Base-by-base conservation (phyloP, 2,113 vertebrate genomes). In the Coracopsis vasa region DNA sequence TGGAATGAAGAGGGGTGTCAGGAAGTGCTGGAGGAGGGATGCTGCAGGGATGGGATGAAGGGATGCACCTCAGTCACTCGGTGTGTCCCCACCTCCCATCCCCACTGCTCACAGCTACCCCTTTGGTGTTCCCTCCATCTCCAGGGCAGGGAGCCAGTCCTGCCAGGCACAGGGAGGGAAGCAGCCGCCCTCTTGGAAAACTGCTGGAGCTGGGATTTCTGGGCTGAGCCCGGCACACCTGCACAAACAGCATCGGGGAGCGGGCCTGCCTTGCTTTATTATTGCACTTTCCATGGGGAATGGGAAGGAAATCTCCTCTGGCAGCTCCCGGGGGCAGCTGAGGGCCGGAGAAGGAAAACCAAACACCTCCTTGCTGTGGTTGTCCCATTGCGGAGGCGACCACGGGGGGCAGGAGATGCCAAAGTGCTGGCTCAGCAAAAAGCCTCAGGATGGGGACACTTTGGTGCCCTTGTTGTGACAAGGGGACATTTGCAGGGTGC, bases 21-120 rank as follows among this genome's bases (percentile, higher is more conserved):
- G 66, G 29, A 61, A 19, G 14, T 61, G 37, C 29, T 51, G 33
- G 58, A 64, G 28, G 13, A 73, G 39, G 31, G 33, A 61, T 33
- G 23, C 17, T 33, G 16, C 3, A 7, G 33, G 28, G 23, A 9
- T 2, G 2, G 58, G 17, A 28, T 33, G 51, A 35, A 58, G 21
- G 37, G 15, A 6, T 42, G 23, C 5, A 1, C 27, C 24, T 56
- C 0, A 0, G 20, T 66, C 5, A 0, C 37, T 79, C 4, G 0
- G 6, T 2, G 5, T 56, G 6, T 33, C 33, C 45, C 19, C 39
- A 37, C 5, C 2, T 51, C 61, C 48, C 10, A 4, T 27, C 51
- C 60, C 56, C 10, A 7, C n/a, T 4, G 6, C 58, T 77, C 37
- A 20, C 48, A 41, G 39, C 51, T 9, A 6, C 4, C 65, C 66